Conservation (phyloP, 1,140 invertebrate genomes). For the Acromyrmex charruanus region DNA sequence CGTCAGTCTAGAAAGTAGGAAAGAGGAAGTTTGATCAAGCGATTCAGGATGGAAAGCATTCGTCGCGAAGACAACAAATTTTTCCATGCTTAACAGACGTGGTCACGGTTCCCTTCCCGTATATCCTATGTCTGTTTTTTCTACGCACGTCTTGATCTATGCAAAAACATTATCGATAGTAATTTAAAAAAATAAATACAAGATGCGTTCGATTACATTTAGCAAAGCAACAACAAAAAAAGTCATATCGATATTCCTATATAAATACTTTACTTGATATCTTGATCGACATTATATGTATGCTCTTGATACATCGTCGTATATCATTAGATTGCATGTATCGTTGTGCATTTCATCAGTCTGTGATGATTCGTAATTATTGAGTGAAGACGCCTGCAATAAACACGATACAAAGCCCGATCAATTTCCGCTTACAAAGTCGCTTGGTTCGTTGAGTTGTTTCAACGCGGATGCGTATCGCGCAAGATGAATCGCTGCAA, state of each 20-base stretch:
- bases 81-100: conserved; percentile 7
- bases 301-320: conserved; percentile 9
- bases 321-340: conserved; percentile 13
- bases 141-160: background rate
- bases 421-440: conserved; percentile 29
- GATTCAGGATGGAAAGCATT: conserved; percentile 62
- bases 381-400: conserved; percentile 13
- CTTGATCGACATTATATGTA: conserved; percentile 8
- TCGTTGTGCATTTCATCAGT: conserved; percentile 34
- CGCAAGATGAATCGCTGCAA: conserved; percentile 45
- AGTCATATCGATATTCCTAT: background rate
- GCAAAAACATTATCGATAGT: background rate
- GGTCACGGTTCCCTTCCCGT: background rate
- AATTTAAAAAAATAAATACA: background rate
- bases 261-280: conserved; percentile 27
- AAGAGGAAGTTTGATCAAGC: conserved; percentile 64
- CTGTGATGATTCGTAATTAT: conserved; percentile 44
- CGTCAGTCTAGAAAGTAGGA: conserved; percentile 54
- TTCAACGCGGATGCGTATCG: conserved; percentile 57
- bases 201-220: conserved; percentile 6
- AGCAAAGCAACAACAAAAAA: background rate
- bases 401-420: conserved; percentile 35
- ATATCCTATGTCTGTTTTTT: background rate
- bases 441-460: conserved; percentile 13
- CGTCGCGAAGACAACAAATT: conserved; percentile 59